Conservation (phyloP, 2,888 invertebrate species). For the Hirtodrosophila confusa region DNA sequence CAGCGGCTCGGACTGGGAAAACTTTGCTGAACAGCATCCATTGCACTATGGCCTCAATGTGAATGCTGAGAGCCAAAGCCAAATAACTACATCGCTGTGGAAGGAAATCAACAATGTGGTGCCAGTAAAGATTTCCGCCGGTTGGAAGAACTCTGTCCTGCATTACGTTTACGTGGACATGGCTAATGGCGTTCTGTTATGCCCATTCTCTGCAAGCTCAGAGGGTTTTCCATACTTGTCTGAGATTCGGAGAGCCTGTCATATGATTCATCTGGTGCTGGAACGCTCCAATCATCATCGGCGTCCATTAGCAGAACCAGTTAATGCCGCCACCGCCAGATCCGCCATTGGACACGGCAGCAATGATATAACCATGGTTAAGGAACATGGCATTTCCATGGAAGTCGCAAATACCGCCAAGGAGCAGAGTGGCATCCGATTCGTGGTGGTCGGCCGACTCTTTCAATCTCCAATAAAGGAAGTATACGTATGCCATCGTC, state of each 20-base stretch:
- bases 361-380: slow-evolving; percentile 89
- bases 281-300: slow-evolving; percentile 82
- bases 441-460: slow-evolving; percentile 87
- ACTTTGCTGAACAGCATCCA: slow-evolving; percentile 82
- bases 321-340: slow-evolving; percentile 3
- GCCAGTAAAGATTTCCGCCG: slow-evolving; percentile 82
- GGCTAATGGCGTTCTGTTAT: slow-evolving; percentile 71
- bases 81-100: slow-evolving; percentile 89
- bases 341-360: slow-evolving; percentile 23
- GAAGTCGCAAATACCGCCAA: slow-evolving; percentile 83
- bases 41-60: slow-evolving; percentile 72
- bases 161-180: slow-evolving; percentile 80
- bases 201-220: slow-evolving; percentile 75
- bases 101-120: slow-evolving; percentile 86
- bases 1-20: slow-evolving; percentile 90
- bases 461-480: slow-evolving; percentile 92
- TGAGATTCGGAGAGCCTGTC: slow-evolving; percentile 89
- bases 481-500: slow-evolving; percentile 94
- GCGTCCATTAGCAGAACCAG: slow-evolving; percentile 42
- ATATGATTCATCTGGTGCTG: slow-evolving; percentile 89
- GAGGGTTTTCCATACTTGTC: slow-evolving; percentile 86
- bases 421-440: slow-evolving; percentile 42
- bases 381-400: slow-evolving; percentile 93
- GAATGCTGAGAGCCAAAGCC: slow-evolving; percentile 83
- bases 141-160: slow-evolving; percentile 79